Evolutionary conservation across 2,888 invertebrate genomes (phyloP).

Genomic region (Acronicta leporina): DNA sequence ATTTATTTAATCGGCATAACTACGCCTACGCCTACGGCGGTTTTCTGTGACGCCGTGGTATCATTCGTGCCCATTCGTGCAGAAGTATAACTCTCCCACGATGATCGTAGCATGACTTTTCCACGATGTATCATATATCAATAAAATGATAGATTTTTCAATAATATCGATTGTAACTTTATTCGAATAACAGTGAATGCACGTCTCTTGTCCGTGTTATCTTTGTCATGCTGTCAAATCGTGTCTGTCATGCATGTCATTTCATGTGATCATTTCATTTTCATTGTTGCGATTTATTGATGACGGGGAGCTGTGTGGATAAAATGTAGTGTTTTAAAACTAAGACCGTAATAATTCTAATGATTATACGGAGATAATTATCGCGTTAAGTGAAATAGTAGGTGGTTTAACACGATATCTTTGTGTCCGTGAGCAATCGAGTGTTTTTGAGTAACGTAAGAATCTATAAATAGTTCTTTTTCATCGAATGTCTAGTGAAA

Average conservation of each 20-base stretch:
- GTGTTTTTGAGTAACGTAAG: slow-evolving; percentile 67
- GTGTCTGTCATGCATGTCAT: slow-evolving; percentile 22
- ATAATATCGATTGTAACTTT: background rate
- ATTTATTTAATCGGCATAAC: too few species aligned
- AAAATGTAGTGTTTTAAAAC: slow-evolving; percentile 43
- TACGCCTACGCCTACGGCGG: too few species aligned
- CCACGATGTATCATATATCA: too few species aligned
- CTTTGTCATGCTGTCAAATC: slow-evolving; percentile 48
- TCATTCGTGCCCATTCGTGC: too few species aligned
- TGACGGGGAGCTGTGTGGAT: slow-evolving; percentile 50
- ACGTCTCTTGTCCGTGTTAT: slow-evolving; percentile 33
- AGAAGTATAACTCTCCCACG: too few species aligned
- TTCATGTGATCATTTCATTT: slow-evolving; percentile 39
- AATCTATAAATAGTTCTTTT: slow-evolving; percentile 76
- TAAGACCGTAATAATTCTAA: slow-evolving; percentile 48
- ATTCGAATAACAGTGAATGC: slow-evolving; percentile 8
- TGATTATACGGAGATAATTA: slow-evolving; percentile 46
- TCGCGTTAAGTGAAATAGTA: slow-evolving; percentile 51
- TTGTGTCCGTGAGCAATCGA: slow-evolving; percentile 40
- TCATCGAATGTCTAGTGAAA: slow-evolving; percentile 67
- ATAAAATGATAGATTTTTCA: too few species aligned
- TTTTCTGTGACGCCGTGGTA: too few species aligned
- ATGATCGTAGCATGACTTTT: too few species aligned
- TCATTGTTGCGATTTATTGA: slow-evolving; percentile 60
- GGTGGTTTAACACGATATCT: slow-evolving; percentile 35